Percentiles rank a stretch among this genome's conserved stretches.
phyloP scores from a whole-genome alignment of 2,113 vertebrate genomes.

The Neodontobutis hainanensis region DNA sequence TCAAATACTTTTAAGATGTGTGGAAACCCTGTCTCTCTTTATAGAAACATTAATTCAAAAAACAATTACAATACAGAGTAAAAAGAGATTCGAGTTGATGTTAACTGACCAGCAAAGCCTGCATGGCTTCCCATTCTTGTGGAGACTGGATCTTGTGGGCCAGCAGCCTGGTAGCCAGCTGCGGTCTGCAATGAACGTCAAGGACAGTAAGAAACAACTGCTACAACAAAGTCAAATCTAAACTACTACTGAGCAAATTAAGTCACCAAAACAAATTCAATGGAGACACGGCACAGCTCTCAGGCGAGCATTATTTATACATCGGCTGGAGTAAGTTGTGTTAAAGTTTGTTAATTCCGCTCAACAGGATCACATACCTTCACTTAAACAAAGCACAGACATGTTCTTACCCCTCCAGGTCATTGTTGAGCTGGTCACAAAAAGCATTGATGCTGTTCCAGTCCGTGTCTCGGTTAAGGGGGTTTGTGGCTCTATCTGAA shows the following conservation, averaged over 20 bases:
- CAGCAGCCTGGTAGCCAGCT: conserved; percentile 93
- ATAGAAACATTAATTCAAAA: not conserved
- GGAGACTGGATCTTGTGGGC: conserved; percentile 99
- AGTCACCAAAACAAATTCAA: not conserved
- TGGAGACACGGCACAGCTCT: not conserved
- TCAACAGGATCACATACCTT: too few species aligned
- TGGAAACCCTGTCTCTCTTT: too few species aligned
- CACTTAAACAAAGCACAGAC: not conserved
- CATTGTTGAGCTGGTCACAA: conserved; percentile 95
- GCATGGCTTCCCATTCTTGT: conserved; percentile 97
- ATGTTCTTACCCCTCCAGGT: conserved; percentile 89
- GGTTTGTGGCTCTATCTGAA: conserved; percentile 94
- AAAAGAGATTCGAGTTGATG: not conserved
- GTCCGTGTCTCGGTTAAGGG: conserved; percentile 92
- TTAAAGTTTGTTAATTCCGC: too few species aligned
- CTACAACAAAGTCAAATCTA: not conserved
- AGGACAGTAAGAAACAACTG: not conserved
- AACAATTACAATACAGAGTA: not conserved
- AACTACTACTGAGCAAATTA: not conserved
- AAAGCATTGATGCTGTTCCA: conserved; percentile 93
- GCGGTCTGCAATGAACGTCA: conserved; percentile 80
- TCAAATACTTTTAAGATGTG: not conserved
- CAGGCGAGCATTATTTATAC: too few species aligned
- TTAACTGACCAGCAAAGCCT: conserved; percentile 88
- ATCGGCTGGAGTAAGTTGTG: too few species aligned